These are phyloP conservation scores for Clarias gariepinus DNA, from an alignment of 2,113 vertebrate genomes.

Conservation along the genomic window DNA sequence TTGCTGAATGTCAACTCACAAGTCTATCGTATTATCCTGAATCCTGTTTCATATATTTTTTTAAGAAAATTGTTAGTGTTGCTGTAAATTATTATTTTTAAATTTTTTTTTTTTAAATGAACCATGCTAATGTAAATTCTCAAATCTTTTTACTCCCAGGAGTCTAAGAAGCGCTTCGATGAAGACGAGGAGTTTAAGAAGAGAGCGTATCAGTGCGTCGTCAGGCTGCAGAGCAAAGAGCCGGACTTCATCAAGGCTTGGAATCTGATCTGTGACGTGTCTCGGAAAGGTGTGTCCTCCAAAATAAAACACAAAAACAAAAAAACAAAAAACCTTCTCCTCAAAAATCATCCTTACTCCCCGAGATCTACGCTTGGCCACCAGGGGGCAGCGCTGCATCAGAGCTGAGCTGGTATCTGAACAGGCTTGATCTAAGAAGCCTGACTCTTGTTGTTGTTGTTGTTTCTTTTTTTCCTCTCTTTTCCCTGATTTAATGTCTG, in stretches of 20 bases:
- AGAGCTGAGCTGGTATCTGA: background rate
- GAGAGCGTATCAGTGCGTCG: slow-evolving; percentile 91
- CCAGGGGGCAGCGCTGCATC: background rate
- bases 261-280: slow-evolving; percentile 95
- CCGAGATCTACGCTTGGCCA: background rate
- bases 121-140: background rate
- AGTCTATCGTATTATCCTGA: background rate
- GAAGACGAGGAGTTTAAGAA: slow-evolving; percentile 94
- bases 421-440: background rate
- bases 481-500: background rate
- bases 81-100: background rate
- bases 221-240: slow-evolving; percentile 92
- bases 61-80: background rate
- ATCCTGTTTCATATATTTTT: background rate
- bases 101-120: no score
- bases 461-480: background rate
- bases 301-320: no score
- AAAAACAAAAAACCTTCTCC: no score
- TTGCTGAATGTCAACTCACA: no score
- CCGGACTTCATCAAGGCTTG: slow-evolving; percentile 88
- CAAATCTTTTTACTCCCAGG: slow-evolving; percentile 65
- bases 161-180: slow-evolving; percentile 96
- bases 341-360: no score
- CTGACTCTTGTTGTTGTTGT: background rate
- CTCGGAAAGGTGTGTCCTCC: slow-evolving; percentile 75